Base-by-base conservation (phyloP, 2,113 vertebrate genomes). In the Boleophthalmus pectinirostris region DNA sequence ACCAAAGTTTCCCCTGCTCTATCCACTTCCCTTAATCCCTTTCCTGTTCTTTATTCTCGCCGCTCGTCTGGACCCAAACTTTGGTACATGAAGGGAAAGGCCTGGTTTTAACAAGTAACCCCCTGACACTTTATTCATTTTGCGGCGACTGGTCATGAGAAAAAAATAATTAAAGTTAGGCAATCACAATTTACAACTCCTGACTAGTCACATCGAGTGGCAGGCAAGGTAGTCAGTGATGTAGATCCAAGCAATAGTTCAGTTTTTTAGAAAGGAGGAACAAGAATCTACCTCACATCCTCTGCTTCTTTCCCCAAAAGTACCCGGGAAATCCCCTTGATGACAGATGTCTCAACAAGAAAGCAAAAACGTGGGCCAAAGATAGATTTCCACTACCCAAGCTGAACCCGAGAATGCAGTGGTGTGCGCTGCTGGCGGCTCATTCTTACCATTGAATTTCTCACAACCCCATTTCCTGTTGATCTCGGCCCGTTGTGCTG, bases 381-480 rank as follows among this genome's bases (percentile, higher is more conserved):
- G 85, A 89, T 87, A 90, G 83, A 90, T 90, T 91, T 90, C 81
- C 79, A 81, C 85, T 85, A 86, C 86, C 86, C 80, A 10, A 69
- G 70, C 79, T 88, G 87, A 89, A 91, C 87, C 78, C 77, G 0
- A 70, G 64, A 68, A n/a, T 56, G 45, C 38, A 80, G 73, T 11
- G 51, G 15, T 18, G 9, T 57, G 78, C 24, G 25, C 12, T 69
- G 69, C 74, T 83, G 78, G 46, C 24, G 77, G 80, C 70, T 83
- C 93, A 72, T 86, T 92, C 90, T 95, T 94, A 91, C 93, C 92
- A 91, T 95, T 94, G 90, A 93, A 90, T 87, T 93, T 93, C 91
- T 97, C 96, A 88, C 96, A 95, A 77, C 91, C 94, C 95, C 96
- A 96, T 89, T 94, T 95, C 95, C 95, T 94, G 93, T 94, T 96